phyloP scores from a whole-genome alignment of 1,140 invertebrate genomes.

The Zeugodacus cucurbitae region DNA sequence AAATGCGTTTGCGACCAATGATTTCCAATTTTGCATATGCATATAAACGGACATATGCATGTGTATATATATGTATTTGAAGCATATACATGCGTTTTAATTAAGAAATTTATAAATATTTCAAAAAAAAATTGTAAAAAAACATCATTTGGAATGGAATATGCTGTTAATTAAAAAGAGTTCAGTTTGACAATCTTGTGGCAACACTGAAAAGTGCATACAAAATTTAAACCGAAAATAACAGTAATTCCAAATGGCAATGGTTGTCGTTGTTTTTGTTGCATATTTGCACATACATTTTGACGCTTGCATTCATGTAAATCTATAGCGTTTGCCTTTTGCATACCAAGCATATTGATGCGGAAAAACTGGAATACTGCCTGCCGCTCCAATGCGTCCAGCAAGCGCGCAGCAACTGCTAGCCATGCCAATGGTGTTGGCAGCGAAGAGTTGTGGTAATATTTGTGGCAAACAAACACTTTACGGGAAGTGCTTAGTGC shows the following conservation, averaged over 20 bases:
- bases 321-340: no score
- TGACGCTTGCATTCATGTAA: no score
- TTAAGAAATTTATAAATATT: no score
- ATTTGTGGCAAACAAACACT: slow-evolving; percentile 36
- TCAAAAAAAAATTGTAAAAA: no score
- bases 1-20: no score
- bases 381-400: background rate
- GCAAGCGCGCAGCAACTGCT: background rate
- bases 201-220: background rate
- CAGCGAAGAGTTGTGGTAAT: slow-evolving; percentile 22
- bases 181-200: background rate
- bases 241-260: slow-evolving; percentile 4
- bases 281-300: no score
- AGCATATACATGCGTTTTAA: no score
- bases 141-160: background rate
- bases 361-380: slow-evolving; percentile 7
- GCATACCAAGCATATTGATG: background rate
- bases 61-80: background rate
- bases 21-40: no score
- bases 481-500: slow-evolving; percentile 11
- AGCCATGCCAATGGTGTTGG: background rate
- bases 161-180: background rate
- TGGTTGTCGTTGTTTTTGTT: background rate
- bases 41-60: background rate
- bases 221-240: background rate